Conservation (phyloP, 2,797 vertebrate genomes). For the Gymnothorax javanicus region DNA sequence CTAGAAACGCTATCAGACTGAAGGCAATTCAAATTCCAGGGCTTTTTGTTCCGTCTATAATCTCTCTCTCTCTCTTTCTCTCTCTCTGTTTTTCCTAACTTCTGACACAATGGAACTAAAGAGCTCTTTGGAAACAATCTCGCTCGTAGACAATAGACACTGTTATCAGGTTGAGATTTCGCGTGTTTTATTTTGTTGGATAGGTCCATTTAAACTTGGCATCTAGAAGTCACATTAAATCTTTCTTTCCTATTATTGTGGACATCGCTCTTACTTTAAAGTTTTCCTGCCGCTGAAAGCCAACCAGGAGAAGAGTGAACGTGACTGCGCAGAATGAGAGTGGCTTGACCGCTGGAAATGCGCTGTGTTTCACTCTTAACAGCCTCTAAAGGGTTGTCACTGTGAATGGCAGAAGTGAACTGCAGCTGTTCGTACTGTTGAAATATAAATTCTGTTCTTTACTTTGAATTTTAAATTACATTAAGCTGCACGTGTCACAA, state of each 20-base stretch:
- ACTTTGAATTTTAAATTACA: neutral
- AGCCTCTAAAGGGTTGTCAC: neutral
- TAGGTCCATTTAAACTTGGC: neutral
- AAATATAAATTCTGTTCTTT: neutral
- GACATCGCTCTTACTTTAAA: neutral
- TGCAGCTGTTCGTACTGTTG: neutral
- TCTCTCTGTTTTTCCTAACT: slow-evolving; percentile 27
- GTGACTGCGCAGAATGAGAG: neutral
- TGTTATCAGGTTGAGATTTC: slow-evolving; percentile 12
- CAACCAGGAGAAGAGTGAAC: neutral
- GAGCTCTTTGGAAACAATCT: slow-evolving; percentile 25
- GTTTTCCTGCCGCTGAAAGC: neutral
- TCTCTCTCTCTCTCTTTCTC: slow-evolving; percentile 13
- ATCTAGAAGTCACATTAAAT: neutral
- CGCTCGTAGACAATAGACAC: slow-evolving; percentile 19
- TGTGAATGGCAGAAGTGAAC: neutral
- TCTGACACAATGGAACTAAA: slow-evolving; percentile 29
- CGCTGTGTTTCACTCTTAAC: neutral
- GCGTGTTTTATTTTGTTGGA: slow-evolving; percentile 20
- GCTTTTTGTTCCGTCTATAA: slow-evolving; percentile 10
- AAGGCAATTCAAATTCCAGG: slow-evolving; percentile 27
- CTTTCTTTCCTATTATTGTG: neutral
- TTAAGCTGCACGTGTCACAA: neutral
- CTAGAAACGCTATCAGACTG: slow-evolving; percentile 37
- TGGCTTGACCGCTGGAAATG: neutral